phyloP scores from a whole-genome alignment of 2,797 vertebrate genomes.

The Pelobates cultripes region DNA sequence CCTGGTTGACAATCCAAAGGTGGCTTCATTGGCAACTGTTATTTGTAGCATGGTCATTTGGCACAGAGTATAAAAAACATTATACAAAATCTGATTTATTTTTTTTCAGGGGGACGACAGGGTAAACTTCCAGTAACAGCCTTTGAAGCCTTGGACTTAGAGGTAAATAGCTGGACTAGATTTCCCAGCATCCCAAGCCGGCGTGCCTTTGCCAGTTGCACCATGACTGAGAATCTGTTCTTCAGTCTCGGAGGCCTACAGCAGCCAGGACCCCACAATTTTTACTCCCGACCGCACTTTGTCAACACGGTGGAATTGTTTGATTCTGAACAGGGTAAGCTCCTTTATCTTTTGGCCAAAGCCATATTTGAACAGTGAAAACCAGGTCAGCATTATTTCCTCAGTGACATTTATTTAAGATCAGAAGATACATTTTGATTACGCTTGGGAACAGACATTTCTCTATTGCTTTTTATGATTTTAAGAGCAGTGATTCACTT shows the following conservation, averaged over 20 bases:
- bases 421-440: too few species aligned
- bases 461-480: too few species aligned
- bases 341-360: too few species aligned
- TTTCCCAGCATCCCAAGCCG: slow-evolving; percentile 92
- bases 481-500: too few species aligned
- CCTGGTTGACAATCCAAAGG: too few species aligned
- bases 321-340: slow-evolving; percentile 86
- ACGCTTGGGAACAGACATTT: too few species aligned
- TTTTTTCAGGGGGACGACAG: slow-evolving; percentile 87
- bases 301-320: slow-evolving; percentile 97
- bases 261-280: slow-evolving; percentile 96
- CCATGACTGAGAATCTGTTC: slow-evolving; percentile 78
- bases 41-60: too few species aligned
- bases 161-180: slow-evolving; percentile 89
- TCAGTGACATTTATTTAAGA: too few species aligned
- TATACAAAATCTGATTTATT: not conserved
- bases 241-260: slow-evolving; percentile 95
- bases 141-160: slow-evolving; percentile 93
- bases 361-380: too few species aligned
- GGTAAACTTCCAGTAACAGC: slow-evolving; percentile 95
- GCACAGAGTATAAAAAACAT: too few species aligned
- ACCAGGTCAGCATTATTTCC: too few species aligned
- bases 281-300: slow-evolving; percentile 97
- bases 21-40: too few species aligned
- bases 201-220: slow-evolving; percentile 89